phyloP scores from a whole-genome alignment of 2,113 vertebrate genomes.

The Lampris megalopsis region DNA sequence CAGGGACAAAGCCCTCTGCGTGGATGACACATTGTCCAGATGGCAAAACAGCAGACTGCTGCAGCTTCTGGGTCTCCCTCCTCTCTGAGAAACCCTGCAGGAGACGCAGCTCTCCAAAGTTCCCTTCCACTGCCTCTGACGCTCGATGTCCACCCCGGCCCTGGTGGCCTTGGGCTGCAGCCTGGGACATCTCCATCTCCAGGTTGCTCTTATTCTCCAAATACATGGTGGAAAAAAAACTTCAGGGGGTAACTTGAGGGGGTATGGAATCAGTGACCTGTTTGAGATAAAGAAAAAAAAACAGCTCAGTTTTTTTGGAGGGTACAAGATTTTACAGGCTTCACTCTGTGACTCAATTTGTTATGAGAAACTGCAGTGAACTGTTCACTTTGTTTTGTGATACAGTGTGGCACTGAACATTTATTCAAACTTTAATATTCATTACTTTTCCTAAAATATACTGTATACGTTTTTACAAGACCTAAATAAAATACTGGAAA shows the following conservation, averaged over 20 bases:
- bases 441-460: no score
- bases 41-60: constrained; percentile 72
- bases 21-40: constrained; percentile 78
- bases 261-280: background rate
- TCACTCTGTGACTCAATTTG: background rate
- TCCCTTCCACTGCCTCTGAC: constrained; percentile 70
- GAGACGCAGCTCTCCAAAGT: constrained; percentile 84
- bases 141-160: constrained; percentile 67
- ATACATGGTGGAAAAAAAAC: constrained; percentile 79
- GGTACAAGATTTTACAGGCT: background rate
- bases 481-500: no score
- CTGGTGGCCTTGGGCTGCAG: constrained; percentile 69
- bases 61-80: constrained; percentile 79
- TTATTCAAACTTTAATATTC: no score
- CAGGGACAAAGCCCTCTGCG: constrained; percentile 61
- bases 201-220: constrained; percentile 86
- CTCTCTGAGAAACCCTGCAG: constrained; percentile 85
- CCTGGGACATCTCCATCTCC: constrained; percentile 86
- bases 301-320: background rate
- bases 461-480: no score
- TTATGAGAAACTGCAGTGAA: background rate
- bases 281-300: background rate
- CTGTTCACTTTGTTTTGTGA: no score
- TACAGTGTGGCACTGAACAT: no score
- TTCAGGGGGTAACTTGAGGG: background rate